phyloP scores from a whole-genome alignment of 2,113 vertebrate genomes.

The Orientallactaga bullata region DNA sequence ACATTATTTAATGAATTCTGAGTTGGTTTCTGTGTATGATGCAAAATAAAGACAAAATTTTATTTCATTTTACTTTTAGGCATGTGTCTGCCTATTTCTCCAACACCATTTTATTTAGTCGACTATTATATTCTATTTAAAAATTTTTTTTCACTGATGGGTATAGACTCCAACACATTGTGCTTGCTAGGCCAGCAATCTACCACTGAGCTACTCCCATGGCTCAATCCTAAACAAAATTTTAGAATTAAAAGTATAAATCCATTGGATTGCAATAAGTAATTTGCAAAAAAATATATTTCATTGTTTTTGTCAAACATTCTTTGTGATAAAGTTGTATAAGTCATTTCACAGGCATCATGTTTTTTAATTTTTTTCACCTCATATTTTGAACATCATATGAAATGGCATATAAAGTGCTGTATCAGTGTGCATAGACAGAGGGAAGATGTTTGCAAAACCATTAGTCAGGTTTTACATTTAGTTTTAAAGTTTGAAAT shows the following conservation, averaged over 20 bases:
- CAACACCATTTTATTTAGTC: neutral
- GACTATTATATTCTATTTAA: neutral
- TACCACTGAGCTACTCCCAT: no score
- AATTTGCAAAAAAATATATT: conserved; percentile 40
- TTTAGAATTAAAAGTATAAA: conserved; percentile 56
- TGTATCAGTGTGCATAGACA: neutral
- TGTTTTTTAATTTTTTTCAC: neutral
- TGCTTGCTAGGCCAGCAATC: neutral
- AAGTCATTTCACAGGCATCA: neutral
- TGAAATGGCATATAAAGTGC: neutral
- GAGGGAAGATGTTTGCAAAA: neutral
- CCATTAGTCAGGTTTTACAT: neutral
- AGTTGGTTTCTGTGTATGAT: neutral
- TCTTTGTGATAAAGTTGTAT: neutral
- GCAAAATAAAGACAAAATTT: neutral
- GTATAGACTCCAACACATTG: neutral
- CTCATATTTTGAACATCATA: conserved; percentile 21
- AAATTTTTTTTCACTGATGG: neutral
- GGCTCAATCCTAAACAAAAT: neutral
- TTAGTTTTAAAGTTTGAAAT: neutral
- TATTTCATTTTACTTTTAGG: neutral
- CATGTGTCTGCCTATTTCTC: neutral
- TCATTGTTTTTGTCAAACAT: neutral
- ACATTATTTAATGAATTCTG: neutral
- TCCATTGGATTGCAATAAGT: neutral